Base-by-base conservation (phyloP, 2,888 invertebrate genomes). In the Agonopterix heracliana region DNA sequence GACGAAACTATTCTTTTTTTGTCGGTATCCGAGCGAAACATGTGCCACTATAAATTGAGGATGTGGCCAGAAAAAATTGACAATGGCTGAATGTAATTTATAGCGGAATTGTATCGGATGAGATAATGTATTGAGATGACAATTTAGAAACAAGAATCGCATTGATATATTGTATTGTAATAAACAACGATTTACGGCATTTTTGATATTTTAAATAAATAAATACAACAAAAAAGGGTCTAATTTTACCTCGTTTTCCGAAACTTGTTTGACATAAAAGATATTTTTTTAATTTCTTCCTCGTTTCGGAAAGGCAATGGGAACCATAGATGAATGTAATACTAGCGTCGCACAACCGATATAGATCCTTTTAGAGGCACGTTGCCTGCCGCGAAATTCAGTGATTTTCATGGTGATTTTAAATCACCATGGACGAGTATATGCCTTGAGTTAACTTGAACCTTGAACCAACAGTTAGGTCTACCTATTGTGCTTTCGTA, bases 51-150 rank as follows among this genome's bases (percentile, higher is more conserved):
- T 75, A 78, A 80, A 81, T 71, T 86, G 87, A 82, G 84, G 86
- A 87, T 87, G 87, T 87, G 87, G 87, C 87, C 72, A 83, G 77
- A 86, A 86, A 87, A 86, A 83, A 80, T 67, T 59, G 62, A 83
- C 81, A 87, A 84, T 81, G 83, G 72, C 66, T 12, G 41, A 41
- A 41, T 38, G 38, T 38, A 38, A 38, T 5, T 38, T 59, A 60
- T 63, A 54, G 34, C 34, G 17, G 13, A 42, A 9, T 9, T 10
- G 10, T 7, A 36, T n/a, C n/a, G 10, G 10, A 9, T 9, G 11
- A 4, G n/a, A 12, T 12, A n/a, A 11, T 41, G 13, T 10, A 11
- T n/a, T 11, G 41, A 11, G 13, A 13, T n/a, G 26, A 26, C 1
- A 26, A 26, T 7, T 5, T 26, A 38, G 38, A 38, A n/a, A 38